Evolutionary conservation across 2,888 invertebrate genomes (phyloP).

Genomic region (Glaucopsyche alexis): DNA sequence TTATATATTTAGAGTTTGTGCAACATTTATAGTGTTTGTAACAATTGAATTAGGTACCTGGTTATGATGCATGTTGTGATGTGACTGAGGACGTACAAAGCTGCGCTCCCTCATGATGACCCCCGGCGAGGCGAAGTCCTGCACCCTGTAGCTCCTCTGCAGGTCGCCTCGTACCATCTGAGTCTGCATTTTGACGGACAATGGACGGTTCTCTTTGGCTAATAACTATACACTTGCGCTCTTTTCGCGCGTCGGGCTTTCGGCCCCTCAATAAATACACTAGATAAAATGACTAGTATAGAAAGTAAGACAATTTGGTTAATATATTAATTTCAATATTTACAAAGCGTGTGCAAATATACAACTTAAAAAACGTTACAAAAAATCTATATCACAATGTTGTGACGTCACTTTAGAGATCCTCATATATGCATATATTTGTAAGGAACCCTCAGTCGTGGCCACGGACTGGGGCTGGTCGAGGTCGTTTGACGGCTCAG

Average conservation of each 20-base stretch:
- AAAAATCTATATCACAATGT: conserved; percentile 63
- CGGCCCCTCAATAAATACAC: conserved; percentile 65
- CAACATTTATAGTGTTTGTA: no score
- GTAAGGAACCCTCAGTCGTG: conserved; percentile 64
- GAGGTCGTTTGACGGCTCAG: conserved; percentile 66
- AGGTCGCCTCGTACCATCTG: conserved; percentile 69
- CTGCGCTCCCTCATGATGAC: conserved; percentile 85
- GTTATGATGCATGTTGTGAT: conserved; percentile 79
- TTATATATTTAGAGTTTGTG: no score
- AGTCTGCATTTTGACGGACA: conserved; percentile 60
- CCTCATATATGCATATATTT: conserved; percentile 76
- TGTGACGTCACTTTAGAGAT: conserved; percentile 79
- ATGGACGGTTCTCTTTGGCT: conserved; percentile 58
- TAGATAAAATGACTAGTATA: conserved; percentile 78
- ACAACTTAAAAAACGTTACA: conserved; percentile 57
- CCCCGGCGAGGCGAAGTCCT: conserved; percentile 77
- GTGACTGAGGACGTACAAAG: conserved; percentile 82
- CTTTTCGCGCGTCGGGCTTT: not conserved
- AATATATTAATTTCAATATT: conserved; percentile 51
- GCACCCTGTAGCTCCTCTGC: conserved; percentile 76
- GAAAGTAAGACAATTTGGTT: conserved; percentile 57
- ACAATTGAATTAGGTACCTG: conserved; percentile 54
- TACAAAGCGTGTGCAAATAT: conserved; percentile 58
- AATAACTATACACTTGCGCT: conserved; percentile 34
- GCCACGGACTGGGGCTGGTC: conserved; percentile 73